Evolutionary conservation across 2,888 invertebrate species (phyloP).

Genomic region (Cheilosia grossa): DNA sequence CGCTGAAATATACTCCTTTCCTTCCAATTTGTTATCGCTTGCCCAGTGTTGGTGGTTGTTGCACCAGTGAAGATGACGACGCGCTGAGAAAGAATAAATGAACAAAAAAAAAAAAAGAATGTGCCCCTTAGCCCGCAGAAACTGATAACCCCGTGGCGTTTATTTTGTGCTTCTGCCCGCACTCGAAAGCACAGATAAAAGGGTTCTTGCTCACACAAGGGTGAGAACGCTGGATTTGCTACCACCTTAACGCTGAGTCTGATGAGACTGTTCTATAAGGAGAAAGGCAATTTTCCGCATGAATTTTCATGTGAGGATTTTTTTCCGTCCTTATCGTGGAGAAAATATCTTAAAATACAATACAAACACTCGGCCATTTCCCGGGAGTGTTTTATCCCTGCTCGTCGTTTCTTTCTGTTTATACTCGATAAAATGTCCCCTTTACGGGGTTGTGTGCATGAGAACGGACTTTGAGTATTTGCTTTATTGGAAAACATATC

Average conservation of each 20-base stretch:
- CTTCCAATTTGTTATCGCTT: conserved; percentile 42
- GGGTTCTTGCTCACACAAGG: conserved; percentile 32
- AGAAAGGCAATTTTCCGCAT: conserved; percentile 72
- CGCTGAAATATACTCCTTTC: not conserved
- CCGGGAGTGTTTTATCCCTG: conserved; percentile 31
- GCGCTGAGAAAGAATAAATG: conserved; percentile 10
- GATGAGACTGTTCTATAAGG: conserved; percentile 35
- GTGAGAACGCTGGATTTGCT: conserved; percentile 23
- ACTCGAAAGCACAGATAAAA: conserved; percentile 35
- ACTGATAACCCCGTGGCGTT: conserved; percentile 48
- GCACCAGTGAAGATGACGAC: conserved; percentile 46
- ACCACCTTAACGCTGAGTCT: not conserved
- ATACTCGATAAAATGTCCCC: conserved; percentile 61
- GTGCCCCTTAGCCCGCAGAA: conserved; percentile 2
- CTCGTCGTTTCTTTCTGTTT: conserved; percentile 49
- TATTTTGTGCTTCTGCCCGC: conserved; percentile 32
- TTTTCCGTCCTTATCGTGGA: conserved; percentile 51
- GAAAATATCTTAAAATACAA: conserved; percentile 69
- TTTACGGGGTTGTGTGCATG: conserved; percentile 35
- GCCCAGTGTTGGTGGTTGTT: conserved; percentile 58
- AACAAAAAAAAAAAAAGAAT: conserved; percentile 15
- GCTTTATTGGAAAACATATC: conserved; percentile 68
- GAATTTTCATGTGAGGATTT: conserved; percentile 66
- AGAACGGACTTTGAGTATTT: conserved; percentile 46
- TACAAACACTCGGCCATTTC: conserved; percentile 60